phyloP scores from a whole-genome alignment of 2,113 vertebrate species.

The Pomatostomus ruficeps region DNA sequence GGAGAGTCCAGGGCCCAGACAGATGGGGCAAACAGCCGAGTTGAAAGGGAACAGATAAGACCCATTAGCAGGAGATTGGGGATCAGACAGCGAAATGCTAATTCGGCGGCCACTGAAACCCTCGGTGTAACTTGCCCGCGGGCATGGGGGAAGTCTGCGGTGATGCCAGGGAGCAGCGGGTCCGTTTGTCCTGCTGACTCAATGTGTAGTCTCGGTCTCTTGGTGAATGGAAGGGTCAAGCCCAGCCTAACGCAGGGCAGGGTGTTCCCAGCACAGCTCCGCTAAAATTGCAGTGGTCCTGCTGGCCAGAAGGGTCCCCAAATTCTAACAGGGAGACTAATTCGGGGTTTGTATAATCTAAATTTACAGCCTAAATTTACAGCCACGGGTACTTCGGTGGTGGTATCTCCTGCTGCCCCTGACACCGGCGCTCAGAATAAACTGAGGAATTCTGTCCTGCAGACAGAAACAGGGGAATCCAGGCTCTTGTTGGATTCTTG shows the following conservation, averaged over 20 bases:
- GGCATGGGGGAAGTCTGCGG: neutral
- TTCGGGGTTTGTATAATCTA: neutral
- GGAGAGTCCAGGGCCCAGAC: neutral
- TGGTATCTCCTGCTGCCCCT: neutral
- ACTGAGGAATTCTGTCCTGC: neutral
- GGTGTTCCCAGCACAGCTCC: neutral
- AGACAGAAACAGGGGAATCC: neutral
- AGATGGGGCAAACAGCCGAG: slow-evolving; percentile 6
- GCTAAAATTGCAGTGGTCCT: rapidly evolving
- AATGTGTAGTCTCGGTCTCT: neutral
- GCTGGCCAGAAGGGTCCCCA: neutral
- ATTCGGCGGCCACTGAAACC: neutral
- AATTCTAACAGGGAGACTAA: neutral
- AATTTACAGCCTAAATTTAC: neutral
- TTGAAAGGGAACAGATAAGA: slow-evolving; percentile 54
- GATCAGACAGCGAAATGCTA: slow-evolving; percentile 40
- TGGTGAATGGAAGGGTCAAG: neutral
- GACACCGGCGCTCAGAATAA: neutral
- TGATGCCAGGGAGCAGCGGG: neutral
- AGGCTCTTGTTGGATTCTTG: neutral
- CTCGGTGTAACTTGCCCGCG: neutral
- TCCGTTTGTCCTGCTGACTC: neutral
- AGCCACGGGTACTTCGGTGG: neutral
- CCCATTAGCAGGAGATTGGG: slow-evolving; percentile 49
- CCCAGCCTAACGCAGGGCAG: neutral